These are phyloP conservation scores for Linurgus olivaceus DNA, from an alignment of 2,797 vertebrate species.

Conservation along the genomic window DNA sequence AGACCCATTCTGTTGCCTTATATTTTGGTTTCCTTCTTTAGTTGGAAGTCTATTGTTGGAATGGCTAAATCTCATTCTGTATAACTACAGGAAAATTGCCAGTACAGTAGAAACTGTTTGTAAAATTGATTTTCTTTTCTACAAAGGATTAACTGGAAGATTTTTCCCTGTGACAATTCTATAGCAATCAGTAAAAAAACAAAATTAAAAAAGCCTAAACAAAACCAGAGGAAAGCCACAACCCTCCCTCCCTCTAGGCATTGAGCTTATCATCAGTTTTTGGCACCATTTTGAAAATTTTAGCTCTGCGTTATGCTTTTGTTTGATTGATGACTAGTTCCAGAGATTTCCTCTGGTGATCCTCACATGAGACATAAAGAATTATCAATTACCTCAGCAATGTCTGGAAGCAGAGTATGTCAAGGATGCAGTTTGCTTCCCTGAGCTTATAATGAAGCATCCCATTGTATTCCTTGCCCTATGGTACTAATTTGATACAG, in stretches of 20 bases:
- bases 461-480: neutral
- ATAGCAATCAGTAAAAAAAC: neutral
- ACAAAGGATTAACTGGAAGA: neutral
- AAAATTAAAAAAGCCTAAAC: neutral
- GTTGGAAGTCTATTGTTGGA: neutral
- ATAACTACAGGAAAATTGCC: neutral
- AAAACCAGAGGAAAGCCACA: neutral
- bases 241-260: neutral
- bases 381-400: neutral
- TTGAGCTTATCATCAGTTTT: conserved; percentile 3
- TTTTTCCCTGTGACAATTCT: neutral
- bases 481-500: neutral
- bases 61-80: neutral
- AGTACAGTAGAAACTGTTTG: neutral
- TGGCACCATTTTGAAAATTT: conserved; percentile 11
- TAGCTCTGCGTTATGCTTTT: neutral
- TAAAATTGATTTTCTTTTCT: neutral
- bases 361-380: conserved; percentile 2
- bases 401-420: neutral
- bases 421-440: neutral
- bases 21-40: neutral
- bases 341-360: conserved; percentile 33
- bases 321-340: conserved; percentile 41
- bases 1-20: neutral
- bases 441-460: neutral